phyloP scores from a whole-genome alignment of 2,888 invertebrate genomes.

The Thecocarcelia acutangulata region DNA sequence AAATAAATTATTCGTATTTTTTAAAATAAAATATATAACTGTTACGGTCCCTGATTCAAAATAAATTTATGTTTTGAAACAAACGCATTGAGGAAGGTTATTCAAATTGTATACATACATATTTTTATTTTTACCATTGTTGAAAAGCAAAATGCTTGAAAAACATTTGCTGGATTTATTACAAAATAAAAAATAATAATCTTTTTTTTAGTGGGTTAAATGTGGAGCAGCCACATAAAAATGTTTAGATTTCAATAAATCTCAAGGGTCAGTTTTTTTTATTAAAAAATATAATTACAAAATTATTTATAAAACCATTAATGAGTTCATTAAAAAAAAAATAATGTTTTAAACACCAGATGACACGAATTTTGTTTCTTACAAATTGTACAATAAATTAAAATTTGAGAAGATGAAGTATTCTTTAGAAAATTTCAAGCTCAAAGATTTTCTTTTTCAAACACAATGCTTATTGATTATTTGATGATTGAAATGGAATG shows the following conservation, averaged over 20 bases:
- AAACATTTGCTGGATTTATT: constrained; percentile 51
- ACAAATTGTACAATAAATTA: no score
- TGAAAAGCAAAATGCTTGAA: neutral
- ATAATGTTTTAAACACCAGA: no score
- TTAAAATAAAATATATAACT: no score
- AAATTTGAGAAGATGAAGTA: no score
- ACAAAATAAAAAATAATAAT: constrained; percentile 23
- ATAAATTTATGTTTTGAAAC: constrained; percentile 15
- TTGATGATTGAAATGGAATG: no score
- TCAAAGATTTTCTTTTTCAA: no score
- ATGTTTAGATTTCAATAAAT: constrained; percentile 32
- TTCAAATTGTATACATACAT: constrained; percentile 20
- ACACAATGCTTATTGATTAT: no score
- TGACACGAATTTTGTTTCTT: no score
- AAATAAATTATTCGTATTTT: no score
- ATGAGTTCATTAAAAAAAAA: no score
- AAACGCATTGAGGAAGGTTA: constrained; percentile 53
- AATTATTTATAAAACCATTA: neutral
- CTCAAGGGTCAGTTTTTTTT: constrained; percentile 32
- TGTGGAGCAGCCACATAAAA: constrained; percentile 27
- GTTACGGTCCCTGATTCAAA: no score
- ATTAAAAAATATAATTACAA: constrained; percentile 27
- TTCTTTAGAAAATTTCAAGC: no score
- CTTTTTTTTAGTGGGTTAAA: constrained; percentile 31
- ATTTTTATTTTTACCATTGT: neutral